These are phyloP conservation scores for Potorous gilbertii DNA, from an alignment of 2,797 vertebrate species.

Conservation along the genomic window DNA sequence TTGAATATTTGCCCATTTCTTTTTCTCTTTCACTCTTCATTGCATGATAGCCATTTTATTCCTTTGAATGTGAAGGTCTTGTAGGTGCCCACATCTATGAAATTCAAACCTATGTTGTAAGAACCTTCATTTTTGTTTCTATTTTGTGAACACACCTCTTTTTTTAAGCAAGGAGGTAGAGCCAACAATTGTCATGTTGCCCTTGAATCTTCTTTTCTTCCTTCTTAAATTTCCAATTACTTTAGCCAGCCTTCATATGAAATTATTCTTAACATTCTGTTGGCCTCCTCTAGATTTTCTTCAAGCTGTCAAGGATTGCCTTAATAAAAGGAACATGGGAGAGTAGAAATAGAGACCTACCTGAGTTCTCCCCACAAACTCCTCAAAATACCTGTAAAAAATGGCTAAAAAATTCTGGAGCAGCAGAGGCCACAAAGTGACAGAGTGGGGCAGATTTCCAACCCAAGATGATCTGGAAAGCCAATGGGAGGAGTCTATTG, in stretches of 20 bases:
- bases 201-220: not conserved
- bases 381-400: too few relatives aligned
- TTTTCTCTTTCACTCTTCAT: not conserved
- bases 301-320: not conserved
- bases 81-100: not conserved
- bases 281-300: not conserved
- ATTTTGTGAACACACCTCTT: not conserved
- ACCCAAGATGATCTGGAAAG: too few relatives aligned
- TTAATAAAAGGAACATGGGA: not conserved
- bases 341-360: too few relatives aligned
- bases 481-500: too few relatives aligned
- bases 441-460: too few relatives aligned
- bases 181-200: not conserved
- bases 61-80: not conserved
- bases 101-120: constrained; percentile 41
- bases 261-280: not conserved
- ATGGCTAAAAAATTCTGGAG: too few relatives aligned
- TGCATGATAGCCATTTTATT: not conserved
- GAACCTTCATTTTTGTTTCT: not conserved
- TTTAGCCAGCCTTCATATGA: not conserved
- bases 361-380: too few relatives aligned
- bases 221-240: not conserved
- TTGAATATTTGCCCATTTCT: constrained; percentile 43
- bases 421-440: too few relatives aligned
- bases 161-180: not conserved